phyloP scores from a whole-genome alignment of 2,888 invertebrate species.

The Watsonalla binaria region DNA sequence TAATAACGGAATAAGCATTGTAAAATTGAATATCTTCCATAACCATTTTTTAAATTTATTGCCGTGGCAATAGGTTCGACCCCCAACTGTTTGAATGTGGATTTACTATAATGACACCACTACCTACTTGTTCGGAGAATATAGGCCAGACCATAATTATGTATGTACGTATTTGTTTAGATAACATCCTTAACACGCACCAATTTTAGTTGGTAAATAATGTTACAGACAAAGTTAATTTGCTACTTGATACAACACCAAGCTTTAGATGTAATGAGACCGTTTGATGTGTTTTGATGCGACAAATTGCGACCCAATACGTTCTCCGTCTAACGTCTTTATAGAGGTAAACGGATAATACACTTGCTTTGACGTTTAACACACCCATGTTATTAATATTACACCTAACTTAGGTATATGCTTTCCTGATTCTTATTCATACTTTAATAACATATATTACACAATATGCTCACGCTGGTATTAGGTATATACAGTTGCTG shows the following conservation, averaged over 20 bases:
- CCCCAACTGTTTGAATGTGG: no score
- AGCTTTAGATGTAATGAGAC: slow-evolving; percentile 35
- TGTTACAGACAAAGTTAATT: slow-evolving; percentile 6
- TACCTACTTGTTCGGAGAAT: no score
- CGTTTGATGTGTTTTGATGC: slow-evolving; percentile 58
- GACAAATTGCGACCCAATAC: slow-evolving; percentile 50
- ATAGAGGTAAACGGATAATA: slow-evolving; percentile 2
- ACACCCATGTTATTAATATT: slow-evolving; percentile 5
- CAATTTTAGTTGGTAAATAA: neutral
- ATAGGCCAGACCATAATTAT: no score
- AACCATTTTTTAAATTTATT: no score
- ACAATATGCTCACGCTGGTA: no score
- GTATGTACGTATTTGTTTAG: neutral
- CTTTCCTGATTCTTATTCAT: no score
- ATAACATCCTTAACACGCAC: neutral
- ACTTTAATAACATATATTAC: no score
- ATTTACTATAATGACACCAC: no score
- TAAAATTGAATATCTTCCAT: no score
- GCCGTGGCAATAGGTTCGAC: no score
- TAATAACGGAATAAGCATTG: no score
- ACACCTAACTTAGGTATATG: slow-evolving; percentile 9
- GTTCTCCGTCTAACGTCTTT: slow-evolving; percentile 13
- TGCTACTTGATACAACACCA: slow-evolving; percentile 18
- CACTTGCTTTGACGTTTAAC: slow-evolving; percentile 19
- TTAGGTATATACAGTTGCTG: no score